Evolutionary conservation across 2,797 vertebrate species (phyloP).

Genomic region (Leucoraja ocellata): DNA sequence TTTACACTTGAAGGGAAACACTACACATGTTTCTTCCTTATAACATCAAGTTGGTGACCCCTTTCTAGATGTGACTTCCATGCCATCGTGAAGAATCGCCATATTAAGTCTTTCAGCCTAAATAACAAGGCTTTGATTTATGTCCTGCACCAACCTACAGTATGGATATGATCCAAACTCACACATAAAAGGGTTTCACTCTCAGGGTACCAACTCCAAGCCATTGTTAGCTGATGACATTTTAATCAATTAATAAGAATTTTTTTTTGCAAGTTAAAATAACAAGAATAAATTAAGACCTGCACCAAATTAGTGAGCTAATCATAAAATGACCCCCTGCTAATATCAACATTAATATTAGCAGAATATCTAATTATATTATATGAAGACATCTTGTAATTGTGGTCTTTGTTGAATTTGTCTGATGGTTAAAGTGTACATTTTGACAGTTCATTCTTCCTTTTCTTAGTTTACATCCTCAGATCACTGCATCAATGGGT

Average conservation of each 20-base stretch:
- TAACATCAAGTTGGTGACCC: background rate
- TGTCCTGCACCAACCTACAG: background rate
- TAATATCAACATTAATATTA: background rate
- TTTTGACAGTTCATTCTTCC: background rate
- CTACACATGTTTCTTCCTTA: background rate
- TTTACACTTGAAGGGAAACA: background rate
- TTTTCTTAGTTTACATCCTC: background rate
- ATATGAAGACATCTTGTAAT: background rate
- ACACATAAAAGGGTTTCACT: background rate
- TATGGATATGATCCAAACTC: constrained; percentile 4
- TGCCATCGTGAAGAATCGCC: background rate
- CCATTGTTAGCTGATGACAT: background rate
- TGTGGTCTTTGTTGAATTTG: background rate
- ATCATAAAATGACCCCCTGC: background rate
- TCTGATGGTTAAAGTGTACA: background rate
- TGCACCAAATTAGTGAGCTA: background rate
- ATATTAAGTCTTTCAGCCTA: background rate
- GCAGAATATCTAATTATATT: background rate
- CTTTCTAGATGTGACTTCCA: background rate
- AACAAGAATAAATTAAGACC: background rate
- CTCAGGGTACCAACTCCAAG: background rate
- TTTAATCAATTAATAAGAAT: background rate
- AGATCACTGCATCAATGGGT: background rate
- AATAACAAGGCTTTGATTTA: background rate
- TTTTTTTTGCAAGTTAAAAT: background rate